Conservation (phyloP, 2,888 invertebrate genomes). For the Chalcosyrphus nemorum region DNA sequence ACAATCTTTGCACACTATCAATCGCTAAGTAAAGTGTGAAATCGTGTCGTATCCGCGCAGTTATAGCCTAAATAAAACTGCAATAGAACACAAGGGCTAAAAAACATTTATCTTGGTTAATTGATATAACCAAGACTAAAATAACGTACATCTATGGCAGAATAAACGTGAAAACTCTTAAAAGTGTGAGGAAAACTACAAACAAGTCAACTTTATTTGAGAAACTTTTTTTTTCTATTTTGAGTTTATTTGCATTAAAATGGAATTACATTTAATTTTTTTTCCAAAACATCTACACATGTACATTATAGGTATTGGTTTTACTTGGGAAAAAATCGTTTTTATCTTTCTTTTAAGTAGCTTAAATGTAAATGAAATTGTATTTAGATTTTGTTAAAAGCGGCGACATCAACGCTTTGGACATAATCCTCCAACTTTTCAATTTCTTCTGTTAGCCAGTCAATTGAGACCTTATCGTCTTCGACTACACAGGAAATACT, state of each 20-base stretch:
- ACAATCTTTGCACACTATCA: no score
- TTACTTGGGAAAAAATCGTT: not conserved
- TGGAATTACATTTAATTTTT: slow-evolving; percentile 1
- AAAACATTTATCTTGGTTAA: no score
- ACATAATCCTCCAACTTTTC: slow-evolving; percentile 92
- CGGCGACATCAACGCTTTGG: slow-evolving; percentile 96
- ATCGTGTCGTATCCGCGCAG: no score
- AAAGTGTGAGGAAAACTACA: no score
- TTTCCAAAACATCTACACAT: slow-evolving; percentile 20
- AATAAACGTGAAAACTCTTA: no score
- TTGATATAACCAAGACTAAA: no score
- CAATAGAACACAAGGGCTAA: no score
- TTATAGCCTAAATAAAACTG: no score
- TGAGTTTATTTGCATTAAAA: not conserved
- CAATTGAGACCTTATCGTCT: slow-evolving; percentile 97
- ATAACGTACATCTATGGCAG: no score
- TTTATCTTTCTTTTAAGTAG: not conserved
- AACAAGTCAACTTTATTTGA: not conserved
- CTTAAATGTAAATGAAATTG: not conserved
- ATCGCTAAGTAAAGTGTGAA: no score
- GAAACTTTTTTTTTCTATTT: not conserved
- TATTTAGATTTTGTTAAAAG: slow-evolving; percentile 94
- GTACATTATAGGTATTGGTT: not conserved
- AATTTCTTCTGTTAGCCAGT: slow-evolving; percentile 93
- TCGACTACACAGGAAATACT: slow-evolving; percentile 96